These are phyloP conservation scores for Drosophila mayri DNA, from an alignment of 1,140 invertebrate genomes.

Conservation along the genomic window DNA sequence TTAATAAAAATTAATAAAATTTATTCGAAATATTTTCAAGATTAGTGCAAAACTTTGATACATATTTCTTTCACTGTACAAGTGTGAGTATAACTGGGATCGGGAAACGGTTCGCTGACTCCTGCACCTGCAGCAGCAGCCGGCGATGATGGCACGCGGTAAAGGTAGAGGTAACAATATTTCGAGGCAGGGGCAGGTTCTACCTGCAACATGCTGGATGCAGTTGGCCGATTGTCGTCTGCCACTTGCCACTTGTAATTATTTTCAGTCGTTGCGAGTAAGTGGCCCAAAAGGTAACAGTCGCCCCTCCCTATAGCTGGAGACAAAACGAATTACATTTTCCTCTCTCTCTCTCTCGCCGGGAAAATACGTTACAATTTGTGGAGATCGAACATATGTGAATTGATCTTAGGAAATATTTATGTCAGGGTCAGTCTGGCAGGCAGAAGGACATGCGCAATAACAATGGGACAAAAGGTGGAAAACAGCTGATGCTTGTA, in stretches of 20 bases:
- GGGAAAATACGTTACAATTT: constrained; percentile 62
- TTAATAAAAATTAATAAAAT: too few relatives aligned
- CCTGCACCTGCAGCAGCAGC: constrained; percentile 65
- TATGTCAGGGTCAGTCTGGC: constrained; percentile 64
- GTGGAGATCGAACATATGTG: constrained; percentile 33
- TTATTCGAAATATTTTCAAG: background rate
- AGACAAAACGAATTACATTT: constrained; percentile 18
- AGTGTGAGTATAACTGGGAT: constrained; percentile 25
- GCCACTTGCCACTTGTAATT: constrained; percentile 48
- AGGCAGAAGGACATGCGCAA: constrained; percentile 24
- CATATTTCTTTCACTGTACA: too few relatives aligned
- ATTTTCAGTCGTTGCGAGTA: constrained; percentile 36
- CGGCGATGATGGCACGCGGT: constrained; percentile 65
- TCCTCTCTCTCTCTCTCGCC: constrained; percentile 33
- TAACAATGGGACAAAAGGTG: background rate
- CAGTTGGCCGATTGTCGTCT: constrained; percentile 41
- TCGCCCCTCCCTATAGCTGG: constrained; percentile 27
- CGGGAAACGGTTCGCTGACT: constrained; percentile 57
- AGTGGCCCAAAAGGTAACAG: constrained; percentile 41
- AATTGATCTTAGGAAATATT: constrained; percentile 50
- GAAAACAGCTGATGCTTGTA: constrained; percentile 41
- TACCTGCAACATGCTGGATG: constrained; percentile 46
- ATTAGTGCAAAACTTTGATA: background rate
- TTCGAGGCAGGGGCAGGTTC: constrained; percentile 20
- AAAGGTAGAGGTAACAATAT: constrained; percentile 16